Conservation (phyloP, 2,113 vertebrate species). For the Nicator chloris region DNA sequence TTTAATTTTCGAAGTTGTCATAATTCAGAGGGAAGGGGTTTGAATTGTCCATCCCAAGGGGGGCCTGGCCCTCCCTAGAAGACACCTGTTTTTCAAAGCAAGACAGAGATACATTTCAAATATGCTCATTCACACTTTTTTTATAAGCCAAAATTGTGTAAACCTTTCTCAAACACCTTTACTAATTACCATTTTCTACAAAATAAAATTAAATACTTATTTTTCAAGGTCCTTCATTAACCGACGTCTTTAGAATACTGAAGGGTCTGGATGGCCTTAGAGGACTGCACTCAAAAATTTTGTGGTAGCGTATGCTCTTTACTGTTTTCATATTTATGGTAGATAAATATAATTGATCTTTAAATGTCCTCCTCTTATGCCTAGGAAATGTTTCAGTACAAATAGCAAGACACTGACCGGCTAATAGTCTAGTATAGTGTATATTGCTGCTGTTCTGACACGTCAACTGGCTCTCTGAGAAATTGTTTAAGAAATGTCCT, state of each 20-base stretch:
- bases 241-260: neutral
- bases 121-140: neutral
- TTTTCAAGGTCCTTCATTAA: constrained; percentile 23
- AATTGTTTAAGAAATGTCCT: neutral
- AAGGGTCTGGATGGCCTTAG: neutral
- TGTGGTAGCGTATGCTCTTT: neutral
- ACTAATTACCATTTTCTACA: neutral
- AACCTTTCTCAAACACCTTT: neutral
- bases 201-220: neutral
- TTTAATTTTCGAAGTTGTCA: too few relatives aligned
- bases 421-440: neutral
- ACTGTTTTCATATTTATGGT: neutral
- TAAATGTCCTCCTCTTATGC: neutral
- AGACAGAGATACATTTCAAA: neutral
- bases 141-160: neutral
- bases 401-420: neutral
- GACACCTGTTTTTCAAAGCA: too few relatives aligned
- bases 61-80: too few relatives aligned
- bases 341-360: neutral
- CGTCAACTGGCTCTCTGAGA: neutral
- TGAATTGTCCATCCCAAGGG: too few relatives aligned
- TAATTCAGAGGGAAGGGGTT: too few relatives aligned
- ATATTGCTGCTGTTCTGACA: neutral
- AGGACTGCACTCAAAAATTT: constrained; percentile 1
- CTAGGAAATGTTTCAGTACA: neutral